A percentile compares a stretch with the other conserved stretches of the same genome.
These are phyloP conservation scores for Phalloptychus januarius DNA, from an alignment of 2,797 vertebrate species.

Conservation along the genomic window DNA sequence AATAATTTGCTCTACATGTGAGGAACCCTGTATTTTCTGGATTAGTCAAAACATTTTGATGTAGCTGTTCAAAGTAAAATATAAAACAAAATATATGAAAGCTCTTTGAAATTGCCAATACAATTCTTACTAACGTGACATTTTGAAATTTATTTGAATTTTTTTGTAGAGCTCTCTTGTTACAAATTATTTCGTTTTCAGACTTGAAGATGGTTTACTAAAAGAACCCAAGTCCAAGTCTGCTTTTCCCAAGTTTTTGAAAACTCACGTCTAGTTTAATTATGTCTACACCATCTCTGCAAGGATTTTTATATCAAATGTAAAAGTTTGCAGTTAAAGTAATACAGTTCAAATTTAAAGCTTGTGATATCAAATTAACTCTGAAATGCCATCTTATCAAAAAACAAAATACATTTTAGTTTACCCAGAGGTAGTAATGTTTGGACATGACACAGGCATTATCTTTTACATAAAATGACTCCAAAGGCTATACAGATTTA, in stretches of 20 bases:
- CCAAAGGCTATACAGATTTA: neutral
- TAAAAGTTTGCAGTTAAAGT: neutral
- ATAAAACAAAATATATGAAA: neutral
- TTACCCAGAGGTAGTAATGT: neutral
- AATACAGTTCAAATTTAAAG: neutral
- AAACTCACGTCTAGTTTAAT: neutral
- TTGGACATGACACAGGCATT: neutral
- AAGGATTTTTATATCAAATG: neutral
- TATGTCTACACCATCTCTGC: neutral
- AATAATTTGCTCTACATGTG: neutral
- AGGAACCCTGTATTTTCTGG: neutral
- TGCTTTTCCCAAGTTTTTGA: neutral
- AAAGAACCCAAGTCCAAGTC: neutral
- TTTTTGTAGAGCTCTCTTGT: neutral
- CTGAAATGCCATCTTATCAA: neutral
- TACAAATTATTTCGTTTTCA: neutral
- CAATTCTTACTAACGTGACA: neutral
- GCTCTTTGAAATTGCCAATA: neutral
- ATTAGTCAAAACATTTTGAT: neutral
- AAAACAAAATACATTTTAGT: neutral
- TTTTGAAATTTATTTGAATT: neutral
- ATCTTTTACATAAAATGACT: neutral
- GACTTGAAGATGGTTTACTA: neutral
- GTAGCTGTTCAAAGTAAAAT: neutral
- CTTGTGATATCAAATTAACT: neutral